Base-by-base conservation (phyloP, 2,113 vertebrate genomes). In the Mustela lutreola region DNA sequence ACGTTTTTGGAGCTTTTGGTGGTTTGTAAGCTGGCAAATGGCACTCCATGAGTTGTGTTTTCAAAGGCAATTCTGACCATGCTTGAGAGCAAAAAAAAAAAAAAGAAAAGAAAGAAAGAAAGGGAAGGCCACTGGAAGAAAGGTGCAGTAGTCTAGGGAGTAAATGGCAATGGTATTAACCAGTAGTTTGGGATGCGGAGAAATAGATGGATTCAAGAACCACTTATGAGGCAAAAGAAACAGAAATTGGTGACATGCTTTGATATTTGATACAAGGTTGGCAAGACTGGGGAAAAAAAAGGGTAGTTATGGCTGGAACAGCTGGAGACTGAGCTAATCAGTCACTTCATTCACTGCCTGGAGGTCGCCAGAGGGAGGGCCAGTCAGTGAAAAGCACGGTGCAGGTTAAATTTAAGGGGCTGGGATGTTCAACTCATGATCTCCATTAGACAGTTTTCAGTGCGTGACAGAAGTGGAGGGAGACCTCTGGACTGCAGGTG, bases 311-410 rank as follows among this genome's bases (percentile, higher is more conserved):
- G 12, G 21, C 10, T 4, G 5, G 31, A 45, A 26, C 33, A 50
- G 5, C 60, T 75, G 70, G 56, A 28, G 11, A 39, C 4, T 75
- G 45, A 48, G 53, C 50, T 10, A 42, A 48, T 48, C 3, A 9
- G 18, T 31, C 42, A 16, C 26, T 48, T 11, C 58, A 45, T 39
- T 91, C 58, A 56, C 65, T 65, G 33, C 18, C 0, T 18, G 56
- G 39, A 58, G 58, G 65, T 42, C 8, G 9, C 1, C 1, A 56
- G 45, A 3, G 39, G 22, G 88, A 26, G 18, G 11, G 18, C 0
- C 0, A 12, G 16, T 1, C 0, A 2, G 22, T 4, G 21, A 73
- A 76, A 36, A 28, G 26, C 0, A 58, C 56, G 22, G 22, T 0
- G 4, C 5, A 33, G n/a, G 6, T 14, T 75, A 48, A 67, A 21